Evolutionary conservation across 2,113 vertebrate species (phyloP).

Genomic region (Amphiprion percula): DNA sequence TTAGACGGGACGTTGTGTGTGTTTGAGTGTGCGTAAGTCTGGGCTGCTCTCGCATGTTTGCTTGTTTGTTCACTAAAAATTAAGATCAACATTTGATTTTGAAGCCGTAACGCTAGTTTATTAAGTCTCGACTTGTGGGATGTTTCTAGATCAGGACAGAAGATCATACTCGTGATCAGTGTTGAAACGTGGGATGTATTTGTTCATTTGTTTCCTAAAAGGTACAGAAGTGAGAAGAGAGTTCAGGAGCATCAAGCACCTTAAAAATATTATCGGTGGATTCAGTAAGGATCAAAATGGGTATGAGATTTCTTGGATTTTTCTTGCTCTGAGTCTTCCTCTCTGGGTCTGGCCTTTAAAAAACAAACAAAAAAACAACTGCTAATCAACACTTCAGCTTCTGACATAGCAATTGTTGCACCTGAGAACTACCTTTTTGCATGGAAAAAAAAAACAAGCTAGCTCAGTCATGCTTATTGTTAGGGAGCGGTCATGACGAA

Average conservation of each 20-base stretch:
- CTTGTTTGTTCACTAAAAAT: constrained; percentile 49
- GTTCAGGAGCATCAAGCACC: constrained; percentile 77
- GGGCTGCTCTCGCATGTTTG: constrained; percentile 58
- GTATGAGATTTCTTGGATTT: constrained; percentile 63
- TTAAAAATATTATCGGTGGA: constrained; percentile 71
- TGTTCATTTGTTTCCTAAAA: constrained; percentile 58
- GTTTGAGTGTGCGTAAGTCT: constrained; percentile 43
- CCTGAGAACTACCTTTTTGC: constrained; percentile 73
- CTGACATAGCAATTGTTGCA: constrained; percentile 69
- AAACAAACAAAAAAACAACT: constrained; percentile 14
- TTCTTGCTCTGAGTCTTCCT: constrained; percentile 72
- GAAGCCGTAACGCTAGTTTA: constrained; percentile 28
- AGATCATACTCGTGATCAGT: constrained; percentile 12
- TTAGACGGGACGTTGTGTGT: constrained; percentile 36
- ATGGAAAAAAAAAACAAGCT: constrained; percentile 65
- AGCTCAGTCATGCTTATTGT: constrained; percentile 69
- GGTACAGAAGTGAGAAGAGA: constrained; percentile 59
- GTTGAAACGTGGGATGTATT: constrained; percentile 54
- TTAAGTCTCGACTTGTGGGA: constrained; percentile 37
- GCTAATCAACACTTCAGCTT: constrained; percentile 72
- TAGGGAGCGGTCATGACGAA: constrained; percentile 63
- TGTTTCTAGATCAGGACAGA: constrained; percentile 46
- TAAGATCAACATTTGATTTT: constrained; percentile 52
- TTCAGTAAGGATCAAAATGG: constrained; percentile 57
- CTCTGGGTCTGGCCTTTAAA: constrained; percentile 56